Evolutionary conservation across 2,113 vertebrate genomes (phyloP).

Genomic region (Peucedramus taeniatus): DNA sequence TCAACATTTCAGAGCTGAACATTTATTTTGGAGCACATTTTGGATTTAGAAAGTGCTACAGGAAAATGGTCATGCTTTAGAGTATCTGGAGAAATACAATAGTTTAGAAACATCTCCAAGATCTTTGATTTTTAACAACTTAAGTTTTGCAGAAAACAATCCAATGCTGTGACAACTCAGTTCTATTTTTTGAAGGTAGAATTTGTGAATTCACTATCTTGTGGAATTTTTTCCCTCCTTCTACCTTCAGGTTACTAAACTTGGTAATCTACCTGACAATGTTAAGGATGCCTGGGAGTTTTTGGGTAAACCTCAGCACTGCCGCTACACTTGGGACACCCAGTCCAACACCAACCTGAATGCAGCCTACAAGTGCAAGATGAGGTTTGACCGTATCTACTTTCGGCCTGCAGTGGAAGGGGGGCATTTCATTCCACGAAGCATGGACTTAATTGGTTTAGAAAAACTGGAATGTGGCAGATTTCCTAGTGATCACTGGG

Average conservation of each 20-base stretch:
- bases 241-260: conserved; percentile 77
- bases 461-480: conserved; percentile 92
- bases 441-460: conserved; percentile 85
- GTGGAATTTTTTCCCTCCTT: not conserved
- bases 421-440: conserved; percentile 73
- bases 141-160: not conserved
- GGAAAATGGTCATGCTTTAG: not conserved
- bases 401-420: conserved; percentile 70
- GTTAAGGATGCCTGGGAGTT: conserved; percentile 88
- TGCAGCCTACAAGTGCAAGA: conserved; percentile 66
- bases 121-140: not conserved
- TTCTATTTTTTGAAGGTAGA: not conserved
- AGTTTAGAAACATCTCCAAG: not conserved
- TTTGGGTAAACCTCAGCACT: conserved; percentile 85
- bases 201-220: not conserved
- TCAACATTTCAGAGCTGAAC: not conserved
- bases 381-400: conserved; percentile 89
- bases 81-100: not conserved
- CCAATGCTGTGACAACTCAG: not conserved
- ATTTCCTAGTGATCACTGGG: conserved; percentile 96
- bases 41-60: not conserved
- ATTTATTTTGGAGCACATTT: not conserved
- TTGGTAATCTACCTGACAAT: conserved; percentile 77
- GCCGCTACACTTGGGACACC: conserved; percentile 95
- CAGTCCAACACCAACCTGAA: conserved; percentile 83